Conservation (phyloP, 2,888 invertebrate species). For the Dryomyza anilis region DNA sequence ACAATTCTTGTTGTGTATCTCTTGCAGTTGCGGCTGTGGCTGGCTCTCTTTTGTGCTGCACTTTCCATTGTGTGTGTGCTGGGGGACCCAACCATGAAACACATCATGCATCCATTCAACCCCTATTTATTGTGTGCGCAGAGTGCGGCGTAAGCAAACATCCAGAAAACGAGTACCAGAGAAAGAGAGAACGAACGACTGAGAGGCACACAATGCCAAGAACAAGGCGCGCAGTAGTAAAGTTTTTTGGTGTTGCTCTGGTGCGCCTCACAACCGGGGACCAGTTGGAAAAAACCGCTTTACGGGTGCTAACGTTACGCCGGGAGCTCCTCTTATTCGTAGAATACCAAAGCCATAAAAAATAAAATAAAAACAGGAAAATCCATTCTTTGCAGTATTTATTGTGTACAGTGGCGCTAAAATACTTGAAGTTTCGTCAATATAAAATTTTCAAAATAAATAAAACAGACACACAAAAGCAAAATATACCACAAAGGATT, state of each 20-base stretch:
- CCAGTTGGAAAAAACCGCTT: conserved; percentile 51
- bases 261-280: conserved; percentile 35
- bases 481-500: neutral
- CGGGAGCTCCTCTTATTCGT: neutral
- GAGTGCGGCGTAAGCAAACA: neutral
- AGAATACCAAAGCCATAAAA: neutral
- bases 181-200: neutral
- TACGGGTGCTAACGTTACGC: conserved; percentile 43
- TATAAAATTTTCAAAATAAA: too few relatives aligned
- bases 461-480: neutral
- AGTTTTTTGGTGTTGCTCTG: neutral
- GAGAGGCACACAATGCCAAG: too few relatives aligned
- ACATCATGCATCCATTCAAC: neutral
- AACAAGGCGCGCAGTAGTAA: neutral
- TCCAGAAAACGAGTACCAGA: conserved; percentile 13
- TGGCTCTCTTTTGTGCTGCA: too few relatives aligned
- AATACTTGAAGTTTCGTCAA: conserved; percentile 1
- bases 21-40: too few relatives aligned
- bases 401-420: conserved; percentile 20
- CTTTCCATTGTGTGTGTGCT: neutral
- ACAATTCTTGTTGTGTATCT: neutral
- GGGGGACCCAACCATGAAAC: too few relatives aligned
- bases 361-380: neutral
- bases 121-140: conserved; percentile 4
- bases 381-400: neutral